These are phyloP conservation scores for Limonius californicus DNA, from an alignment of 1,140 invertebrate genomes.

Conservation along the genomic window DNA sequence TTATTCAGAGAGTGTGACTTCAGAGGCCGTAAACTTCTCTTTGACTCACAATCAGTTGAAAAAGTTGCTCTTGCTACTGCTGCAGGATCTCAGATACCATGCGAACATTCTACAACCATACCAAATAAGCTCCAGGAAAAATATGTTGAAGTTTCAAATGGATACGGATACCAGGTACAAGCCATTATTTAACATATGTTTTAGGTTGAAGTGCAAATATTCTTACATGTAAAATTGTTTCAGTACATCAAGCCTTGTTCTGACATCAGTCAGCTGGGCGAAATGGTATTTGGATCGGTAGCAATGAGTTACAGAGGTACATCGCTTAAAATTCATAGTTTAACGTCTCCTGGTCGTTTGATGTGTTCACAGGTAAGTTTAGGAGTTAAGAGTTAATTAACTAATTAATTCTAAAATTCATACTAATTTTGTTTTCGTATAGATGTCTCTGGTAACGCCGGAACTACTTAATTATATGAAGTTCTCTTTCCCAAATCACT, in stretches of 20 bases:
- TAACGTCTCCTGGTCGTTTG: conserved; percentile 66
- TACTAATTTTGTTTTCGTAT: no score
- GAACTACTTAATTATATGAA: no score
- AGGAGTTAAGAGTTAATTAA: no score
- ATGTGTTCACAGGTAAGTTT: conserved; percentile 72
- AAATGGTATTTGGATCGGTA: conserved; percentile 87
- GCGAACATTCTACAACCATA: conserved; percentile 13
- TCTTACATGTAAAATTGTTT: conserved; percentile 17
- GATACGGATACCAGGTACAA: conserved; percentile 53
- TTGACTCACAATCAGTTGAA: conserved; percentile 74
- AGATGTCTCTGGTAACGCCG: no score
- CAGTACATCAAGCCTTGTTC: conserved; percentile 60
- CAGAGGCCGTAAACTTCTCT: conserved; percentile 73
- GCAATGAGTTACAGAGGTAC: conserved; percentile 81
- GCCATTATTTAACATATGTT: neutral
- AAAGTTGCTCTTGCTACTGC: conserved; percentile 49
- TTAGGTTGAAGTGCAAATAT: no score
- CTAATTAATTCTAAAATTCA: no score
- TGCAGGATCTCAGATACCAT: neutral
- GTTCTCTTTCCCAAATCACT: no score
- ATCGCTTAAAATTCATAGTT: conserved; percentile 75
- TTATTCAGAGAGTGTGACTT: conserved; percentile 83
- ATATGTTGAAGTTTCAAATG: conserved; percentile 52
- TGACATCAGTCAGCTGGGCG: conserved; percentile 71
- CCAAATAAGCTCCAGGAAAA: conserved; percentile 35